Evolutionary conservation across 2,888 invertebrate genomes (phyloP).

Genomic region (Eudemis profundana): DNA sequence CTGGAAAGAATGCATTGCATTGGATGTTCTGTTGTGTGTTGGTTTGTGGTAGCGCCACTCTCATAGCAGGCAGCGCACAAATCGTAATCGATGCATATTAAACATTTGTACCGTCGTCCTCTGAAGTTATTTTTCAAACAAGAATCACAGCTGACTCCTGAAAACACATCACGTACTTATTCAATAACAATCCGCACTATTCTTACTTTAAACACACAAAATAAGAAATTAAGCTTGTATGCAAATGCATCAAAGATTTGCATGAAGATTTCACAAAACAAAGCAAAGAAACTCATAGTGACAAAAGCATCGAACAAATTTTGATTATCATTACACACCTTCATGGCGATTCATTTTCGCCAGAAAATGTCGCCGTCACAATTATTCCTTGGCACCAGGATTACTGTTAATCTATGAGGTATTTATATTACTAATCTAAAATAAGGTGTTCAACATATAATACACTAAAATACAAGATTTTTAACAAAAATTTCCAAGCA

Average conservation of each 20-base stretch:
- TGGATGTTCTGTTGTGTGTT: slow-evolving; percentile 98
- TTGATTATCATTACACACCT: slow-evolving; percentile 90
- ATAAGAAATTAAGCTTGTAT: slow-evolving; percentile 24
- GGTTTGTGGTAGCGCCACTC: slow-evolving; percentile 94
- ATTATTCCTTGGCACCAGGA: slow-evolving; percentile 80
- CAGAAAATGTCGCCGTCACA: slow-evolving; percentile 77
- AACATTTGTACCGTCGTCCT: slow-evolving; percentile 99
- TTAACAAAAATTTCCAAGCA: slow-evolving; percentile 88
- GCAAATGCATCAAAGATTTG: slow-evolving; percentile 7
- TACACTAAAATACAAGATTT: slow-evolving; percentile 87
- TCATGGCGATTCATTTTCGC: slow-evolving; percentile 97
- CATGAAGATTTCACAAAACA: slow-evolving; percentile 37
- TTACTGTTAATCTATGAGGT: slow-evolving; percentile 79
- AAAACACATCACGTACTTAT: slow-evolving; percentile 74
- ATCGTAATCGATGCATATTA: slow-evolving; percentile 99
- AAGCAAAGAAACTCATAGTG: slow-evolving; percentile 71
- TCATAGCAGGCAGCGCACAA: slow-evolving; percentile 98
- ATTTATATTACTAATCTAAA: slow-evolving; percentile 83
- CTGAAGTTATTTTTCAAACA: slow-evolving; percentile 99
- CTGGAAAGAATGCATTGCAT: slow-evolving; percentile 99
- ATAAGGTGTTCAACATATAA: slow-evolving; percentile 85
- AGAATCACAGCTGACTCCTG: slow-evolving; percentile 99
- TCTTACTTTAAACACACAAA: slow-evolving; percentile 14
- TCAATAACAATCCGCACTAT: slow-evolving; percentile 56
- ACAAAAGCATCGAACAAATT: slow-evolving; percentile 83